Conservation (phyloP, 2,888 invertebrate species). For the Taenaris catops region DNA sequence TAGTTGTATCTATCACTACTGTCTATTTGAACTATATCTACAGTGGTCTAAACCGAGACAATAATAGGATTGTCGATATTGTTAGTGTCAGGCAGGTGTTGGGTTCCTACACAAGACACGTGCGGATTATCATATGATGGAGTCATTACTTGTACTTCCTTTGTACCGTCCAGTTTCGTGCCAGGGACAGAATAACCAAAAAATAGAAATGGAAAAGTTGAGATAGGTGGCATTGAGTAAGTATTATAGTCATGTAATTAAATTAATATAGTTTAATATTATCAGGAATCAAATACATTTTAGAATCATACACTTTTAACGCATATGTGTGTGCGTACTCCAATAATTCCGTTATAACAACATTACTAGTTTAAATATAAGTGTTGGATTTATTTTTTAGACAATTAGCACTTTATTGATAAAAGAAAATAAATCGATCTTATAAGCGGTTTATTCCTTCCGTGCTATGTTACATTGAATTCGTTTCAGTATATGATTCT, state of each 20-base stretch:
- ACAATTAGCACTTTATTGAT: no score
- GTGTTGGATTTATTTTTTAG: no score
- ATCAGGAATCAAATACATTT: no score
- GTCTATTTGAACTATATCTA: slow-evolving; percentile 46
- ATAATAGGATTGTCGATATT: slow-evolving; percentile 17
- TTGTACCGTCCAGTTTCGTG: slow-evolving; percentile 62
- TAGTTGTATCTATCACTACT: slow-evolving; percentile 35
- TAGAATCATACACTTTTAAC: no score
- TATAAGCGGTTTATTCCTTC: no score
- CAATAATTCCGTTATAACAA: no score
- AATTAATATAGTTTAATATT: no score
- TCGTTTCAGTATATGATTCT: neutral
- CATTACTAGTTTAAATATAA: no score
- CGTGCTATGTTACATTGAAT: neutral
- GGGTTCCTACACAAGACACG: slow-evolving; percentile 74
- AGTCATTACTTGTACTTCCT: slow-evolving; percentile 79
- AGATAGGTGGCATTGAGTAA: slow-evolving; percentile 25
- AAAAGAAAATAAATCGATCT: no score
- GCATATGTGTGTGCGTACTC: no score
- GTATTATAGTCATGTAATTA: no score
- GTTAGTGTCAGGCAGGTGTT: slow-evolving; percentile 49
- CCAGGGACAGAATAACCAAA: slow-evolving; percentile 65
- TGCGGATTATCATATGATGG: slow-evolving; percentile 69
- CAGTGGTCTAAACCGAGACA: slow-evolving; percentile 57
- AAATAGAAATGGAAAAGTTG: slow-evolving; percentile 62